Evolutionary conservation across 2,113 vertebrate species (phyloP), one percentile per base, ranked within the genome.

Genomic region (Heterochromis multidens): DNA sequence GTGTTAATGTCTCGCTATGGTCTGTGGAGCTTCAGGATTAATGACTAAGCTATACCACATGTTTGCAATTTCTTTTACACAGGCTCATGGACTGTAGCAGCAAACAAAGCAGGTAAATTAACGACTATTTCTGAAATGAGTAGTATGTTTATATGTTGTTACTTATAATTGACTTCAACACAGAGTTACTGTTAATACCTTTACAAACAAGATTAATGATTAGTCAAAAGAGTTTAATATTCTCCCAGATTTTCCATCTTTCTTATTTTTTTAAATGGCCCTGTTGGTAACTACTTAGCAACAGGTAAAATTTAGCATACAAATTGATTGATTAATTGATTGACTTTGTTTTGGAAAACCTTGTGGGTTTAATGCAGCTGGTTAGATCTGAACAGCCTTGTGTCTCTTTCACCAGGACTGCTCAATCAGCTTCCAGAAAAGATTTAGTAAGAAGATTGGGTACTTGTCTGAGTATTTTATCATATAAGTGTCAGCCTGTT

Each of bases 91-190:
- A 52, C 23, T 23, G 7, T 5, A 21, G 23, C 16, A 1, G 46
- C n/a, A 65, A 63, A 62, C 31, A 40, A 17, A 40, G 35, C 60
- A 88, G 88, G 92, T 89, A 83, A 84, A 79, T 52, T 6, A 2
- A 31, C 25, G 10, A 80, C 46, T 60, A 2, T 59, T 72, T 72
- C 29, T 67, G 5, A n/a, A 12, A 16, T 13, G 11, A 4, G 4
- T 40, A 9, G 2, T 7, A 33, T 46, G 11, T 82, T 80, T 65
- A 31, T 59, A 5, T 43, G 10, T 19, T 31, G 13, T 56, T 70
- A 9, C 25, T 67, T 58, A 40, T 35, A 14, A 7, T 13, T 62
- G 0, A 25, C 21, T 56, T 80, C 12, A 37, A 25, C 13, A 4
- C 16, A 59, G 43, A 7, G 25, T 10, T 14, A 29, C 2, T 52